Evolutionary conservation across 2,888 invertebrate genomes (phyloP).

Genomic region (Chrysotoxum bicinctum): DNA sequence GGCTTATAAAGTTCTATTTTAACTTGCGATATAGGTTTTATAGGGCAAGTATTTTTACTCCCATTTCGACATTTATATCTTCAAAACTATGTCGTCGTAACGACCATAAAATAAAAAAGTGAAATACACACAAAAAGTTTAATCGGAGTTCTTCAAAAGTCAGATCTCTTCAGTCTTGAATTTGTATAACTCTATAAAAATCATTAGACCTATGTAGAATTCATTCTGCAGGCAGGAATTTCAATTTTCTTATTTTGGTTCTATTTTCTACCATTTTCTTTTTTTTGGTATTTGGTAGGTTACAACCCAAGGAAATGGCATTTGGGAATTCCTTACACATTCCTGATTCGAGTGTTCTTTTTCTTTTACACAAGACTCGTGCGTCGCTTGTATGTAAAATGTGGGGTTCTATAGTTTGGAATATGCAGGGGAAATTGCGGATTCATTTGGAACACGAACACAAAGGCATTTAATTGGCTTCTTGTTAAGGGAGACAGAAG

Average conservation of each 20-base stretch:
- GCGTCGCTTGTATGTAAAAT: neutral
- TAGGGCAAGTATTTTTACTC: too few relatives aligned
- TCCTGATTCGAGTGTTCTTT: neutral
- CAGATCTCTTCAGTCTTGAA: neutral
- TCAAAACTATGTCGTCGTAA: too few relatives aligned
- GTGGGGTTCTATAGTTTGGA: neutral
- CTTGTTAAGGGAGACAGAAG: conserved; percentile 55
- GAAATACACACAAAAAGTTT: neutral
- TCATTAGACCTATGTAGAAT: conserved; percentile 7
- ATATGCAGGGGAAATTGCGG: neutral
- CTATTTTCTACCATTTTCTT: neutral
- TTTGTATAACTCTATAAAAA: conserved; percentile 12
- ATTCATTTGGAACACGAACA: conserved; percentile 16
- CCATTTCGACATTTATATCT: too few relatives aligned
- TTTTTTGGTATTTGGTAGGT: neutral
- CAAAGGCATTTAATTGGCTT: conserved; percentile 67
- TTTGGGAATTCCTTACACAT: conserved; percentile 24
- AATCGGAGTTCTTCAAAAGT: neutral
- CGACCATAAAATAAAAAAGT: neutral
- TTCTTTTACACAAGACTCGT: neutral
- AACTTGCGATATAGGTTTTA: too few relatives aligned
- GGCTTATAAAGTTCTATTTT: too few relatives aligned
- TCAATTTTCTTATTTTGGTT: conserved; percentile 14
- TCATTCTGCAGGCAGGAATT: conserved; percentile 35
- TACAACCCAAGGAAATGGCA: conserved; percentile 8